Conservation (phyloP, 2,797 vertebrate genomes). For the Sebastes variabilis region DNA sequence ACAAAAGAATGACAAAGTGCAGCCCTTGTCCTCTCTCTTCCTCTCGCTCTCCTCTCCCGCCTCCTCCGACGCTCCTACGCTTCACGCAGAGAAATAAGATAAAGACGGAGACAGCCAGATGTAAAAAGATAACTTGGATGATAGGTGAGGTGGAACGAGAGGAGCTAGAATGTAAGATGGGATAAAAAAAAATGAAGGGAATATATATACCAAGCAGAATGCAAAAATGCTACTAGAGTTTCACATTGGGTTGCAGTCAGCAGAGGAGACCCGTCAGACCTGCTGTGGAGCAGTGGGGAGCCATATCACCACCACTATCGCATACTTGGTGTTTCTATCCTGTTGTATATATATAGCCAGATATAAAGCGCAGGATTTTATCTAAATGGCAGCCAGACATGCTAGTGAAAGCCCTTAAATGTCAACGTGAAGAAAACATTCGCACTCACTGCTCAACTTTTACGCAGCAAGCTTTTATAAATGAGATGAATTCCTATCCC, state of each 20-base stretch:
- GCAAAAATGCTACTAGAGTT: background rate
- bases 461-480: background rate
- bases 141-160: constrained; percentile 12
- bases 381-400: constrained; percentile 19
- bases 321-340: background rate
- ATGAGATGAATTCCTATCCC: constrained; percentile 37
- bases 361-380: background rate
- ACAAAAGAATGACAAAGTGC: constrained; percentile 61
- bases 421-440: background rate
- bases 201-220: constrained; percentile 12
- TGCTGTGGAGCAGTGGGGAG: constrained; percentile 13
- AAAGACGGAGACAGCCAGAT: constrained; percentile 9
- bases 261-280: background rate
- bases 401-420: constrained; percentile 1
- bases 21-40: constrained; percentile 30
- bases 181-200: background rate
- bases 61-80: constrained; percentile 18
- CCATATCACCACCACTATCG: background rate
- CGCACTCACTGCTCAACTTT: background rate
- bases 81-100: background rate
- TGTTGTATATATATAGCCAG: background rate
- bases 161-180: background rate
- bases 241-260: background rate
- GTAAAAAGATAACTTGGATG: constrained; percentile 3
- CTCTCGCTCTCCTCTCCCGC: background rate